Percentiles rank a stretch among this genome's conserved stretches.
phyloP scores from a whole-genome alignment of 2,888 invertebrate genomes.

The Trichopria drosophilae region DNA sequence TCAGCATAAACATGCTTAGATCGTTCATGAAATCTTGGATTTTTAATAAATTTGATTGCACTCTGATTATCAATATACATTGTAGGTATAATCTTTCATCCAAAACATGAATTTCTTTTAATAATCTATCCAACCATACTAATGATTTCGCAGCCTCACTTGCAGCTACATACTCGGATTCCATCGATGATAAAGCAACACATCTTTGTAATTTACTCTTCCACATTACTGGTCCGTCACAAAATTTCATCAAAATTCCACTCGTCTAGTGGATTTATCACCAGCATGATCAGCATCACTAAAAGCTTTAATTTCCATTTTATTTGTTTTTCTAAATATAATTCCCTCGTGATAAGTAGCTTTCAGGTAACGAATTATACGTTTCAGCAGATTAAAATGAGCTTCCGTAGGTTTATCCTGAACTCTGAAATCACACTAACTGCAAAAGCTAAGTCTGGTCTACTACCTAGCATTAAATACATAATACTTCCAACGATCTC shows the following conservation, averaged over 20 bases:
- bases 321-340: background rate
- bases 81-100: no score
- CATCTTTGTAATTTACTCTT: slow-evolving; percentile 1
- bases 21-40: no score
- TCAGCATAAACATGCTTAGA: no score
- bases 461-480: background rate
- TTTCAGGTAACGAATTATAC: background rate
- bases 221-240: background rate
- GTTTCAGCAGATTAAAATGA: background rate
- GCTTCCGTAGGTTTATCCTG: background rate
- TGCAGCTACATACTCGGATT: background rate
- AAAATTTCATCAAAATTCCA: background rate
- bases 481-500: no score
- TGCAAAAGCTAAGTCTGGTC: background rate
- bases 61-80: no score
- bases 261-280: no score
- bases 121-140: background rate
- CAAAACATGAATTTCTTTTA: background rate
- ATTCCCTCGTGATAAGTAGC: background rate
- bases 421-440: background rate
- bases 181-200: slow-evolving; percentile 1
- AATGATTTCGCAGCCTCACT: slow-evolving; percentile 1
- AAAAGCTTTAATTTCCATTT: no score
- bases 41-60: no score
- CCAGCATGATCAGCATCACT: no score